These are phyloP conservation scores for Liposcelis brunnea DNA, from an alignment of 2,888 invertebrate species.

Conservation along the genomic window DNA sequence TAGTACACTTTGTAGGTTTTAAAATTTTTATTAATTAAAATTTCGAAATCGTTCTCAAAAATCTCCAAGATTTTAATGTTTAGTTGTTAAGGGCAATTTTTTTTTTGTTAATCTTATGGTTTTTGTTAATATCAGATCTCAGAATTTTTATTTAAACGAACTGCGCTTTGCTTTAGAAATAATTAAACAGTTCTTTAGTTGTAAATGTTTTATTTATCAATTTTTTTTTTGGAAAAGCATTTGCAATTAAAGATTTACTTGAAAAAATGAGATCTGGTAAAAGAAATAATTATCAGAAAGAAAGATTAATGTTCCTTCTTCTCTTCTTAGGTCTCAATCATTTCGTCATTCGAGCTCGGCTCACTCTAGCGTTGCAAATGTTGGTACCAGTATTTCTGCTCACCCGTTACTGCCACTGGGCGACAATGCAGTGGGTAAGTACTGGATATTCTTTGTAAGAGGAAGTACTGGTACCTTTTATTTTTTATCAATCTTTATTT, in stretches of 20 bases:
- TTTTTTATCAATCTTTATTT: slow-evolving; percentile 11
- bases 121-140: slow-evolving; percentile 1
- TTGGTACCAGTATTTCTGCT: slow-evolving; percentile 80
- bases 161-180: too few species aligned
- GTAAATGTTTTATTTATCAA: slow-evolving; percentile 5
- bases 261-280: slow-evolving; percentile 10
- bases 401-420: slow-evolving; percentile 85
- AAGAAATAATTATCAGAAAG: slow-evolving; percentile 13
- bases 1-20: too few species aligned
- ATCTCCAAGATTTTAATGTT: too few species aligned
- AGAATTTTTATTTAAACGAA: background rate
- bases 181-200: background rate
- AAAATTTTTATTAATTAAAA: too few species aligned
- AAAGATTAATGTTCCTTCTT: slow-evolving; percentile 17
- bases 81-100: too few species aligned
- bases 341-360: slow-evolving; percentile 72
- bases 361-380: slow-evolving; percentile 48
- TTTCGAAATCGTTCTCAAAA: too few species aligned
- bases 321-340: slow-evolving; percentile 73
- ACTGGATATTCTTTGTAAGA: background rate
- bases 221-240: slow-evolving; percentile 21
- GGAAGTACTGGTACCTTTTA: background rate
- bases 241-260: slow-evolving; percentile 17
- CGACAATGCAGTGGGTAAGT: slow-evolving; percentile 30
- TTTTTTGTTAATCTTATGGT: background rate